Percentiles rank a stretch among this genome's conserved stretches.
phyloP scores from a whole-genome alignment of 1,140 invertebrate genomes.

The Hyles euphorbiae region DNA sequence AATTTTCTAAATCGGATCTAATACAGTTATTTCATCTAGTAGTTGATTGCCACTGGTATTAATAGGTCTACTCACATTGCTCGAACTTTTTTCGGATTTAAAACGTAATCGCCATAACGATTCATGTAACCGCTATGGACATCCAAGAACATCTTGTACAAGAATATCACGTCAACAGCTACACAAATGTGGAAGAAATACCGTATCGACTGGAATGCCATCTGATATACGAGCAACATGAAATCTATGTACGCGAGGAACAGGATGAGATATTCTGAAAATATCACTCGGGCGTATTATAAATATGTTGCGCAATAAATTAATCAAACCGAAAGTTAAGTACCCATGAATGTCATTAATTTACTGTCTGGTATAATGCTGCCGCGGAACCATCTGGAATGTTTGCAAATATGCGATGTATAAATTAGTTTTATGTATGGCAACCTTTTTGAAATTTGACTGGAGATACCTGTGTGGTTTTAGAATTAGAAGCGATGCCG shows the following conservation, averaged over 20 bases:
- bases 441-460: background rate
- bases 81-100: slow-evolving; percentile 56
- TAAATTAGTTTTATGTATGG: background rate
- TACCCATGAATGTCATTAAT: slow-evolving; percentile 57
- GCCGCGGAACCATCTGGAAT: slow-evolving; percentile 58
- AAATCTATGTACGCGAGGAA: slow-evolving; percentile 52
- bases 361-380: slow-evolving; percentile 53
- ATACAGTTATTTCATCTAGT: no score
- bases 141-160: slow-evolving; percentile 60
- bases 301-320: background rate
- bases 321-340: background rate
- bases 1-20: no score
- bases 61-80: slow-evolving; percentile 45
- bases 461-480: slow-evolving; percentile 50
- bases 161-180: slow-evolving; percentile 43
- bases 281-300: slow-evolving; percentile 9
- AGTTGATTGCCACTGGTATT: no score
- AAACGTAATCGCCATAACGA: slow-evolving; percentile 64
- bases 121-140: slow-evolving; percentile 61
- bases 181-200: slow-evolving; percentile 54
- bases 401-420: background rate
- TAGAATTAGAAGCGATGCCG: slow-evolving; percentile 42
- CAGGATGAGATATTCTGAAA: slow-evolving; percentile 58
- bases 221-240: slow-evolving; percentile 60
- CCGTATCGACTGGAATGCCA: slow-evolving; percentile 53